Percentiles rank a stretch among this genome's conserved stretches.
Evolutionary conservation across 2,113 vertebrate genomes (phyloP).

Genomic region (Furnarius figulus): DNA sequence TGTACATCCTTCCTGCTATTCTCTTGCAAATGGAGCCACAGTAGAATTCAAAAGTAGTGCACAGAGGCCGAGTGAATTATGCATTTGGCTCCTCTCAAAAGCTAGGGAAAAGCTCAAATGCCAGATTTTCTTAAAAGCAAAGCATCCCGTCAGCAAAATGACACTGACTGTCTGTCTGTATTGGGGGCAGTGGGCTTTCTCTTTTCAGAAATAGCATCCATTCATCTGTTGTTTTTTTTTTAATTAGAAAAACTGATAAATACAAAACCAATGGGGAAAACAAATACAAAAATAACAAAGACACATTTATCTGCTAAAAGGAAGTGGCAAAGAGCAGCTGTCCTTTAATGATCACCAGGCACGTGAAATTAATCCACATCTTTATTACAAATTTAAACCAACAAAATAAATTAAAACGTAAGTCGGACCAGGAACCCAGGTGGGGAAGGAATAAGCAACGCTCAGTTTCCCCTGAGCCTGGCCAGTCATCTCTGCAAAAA

Average conservation of each 20-base stretch:
- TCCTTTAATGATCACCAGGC: conserved; percentile 47
- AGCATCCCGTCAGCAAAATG: conserved; percentile 49
- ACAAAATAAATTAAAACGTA: conserved; percentile 53
- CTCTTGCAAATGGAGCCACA: conserved; percentile 67
- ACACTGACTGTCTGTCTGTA: conserved; percentile 51
- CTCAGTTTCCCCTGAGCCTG: conserved; percentile 37
- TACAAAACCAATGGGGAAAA: conserved; percentile 44
- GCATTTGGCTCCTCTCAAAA: conserved; percentile 68
- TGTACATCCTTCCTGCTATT: conserved; percentile 58
- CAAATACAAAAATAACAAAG: conserved; percentile 62
- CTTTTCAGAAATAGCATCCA: conserved; percentile 54
- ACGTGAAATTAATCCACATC: conserved; percentile 54
- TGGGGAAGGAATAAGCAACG: conserved; percentile 54
- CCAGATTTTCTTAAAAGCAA: conserved; percentile 68
- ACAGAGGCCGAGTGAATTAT: conserved; percentile 55
- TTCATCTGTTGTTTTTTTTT: conserved; percentile 52
- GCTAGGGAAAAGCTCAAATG: conserved; percentile 57
- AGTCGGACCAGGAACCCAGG: conserved; percentile 25
- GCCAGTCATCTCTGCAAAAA: conserved; percentile 33
- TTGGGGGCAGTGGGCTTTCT: neutral
- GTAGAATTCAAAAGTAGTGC: conserved; percentile 59
- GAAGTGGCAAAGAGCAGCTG: conserved; percentile 68
- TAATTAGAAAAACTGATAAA: conserved; percentile 63
- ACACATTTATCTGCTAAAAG: conserved; percentile 44
- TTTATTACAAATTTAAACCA: conserved; percentile 37